Evolutionary conservation across 1,140 invertebrate genomes (phyloP).

Genomic region (Nylanderia fulva): DNA sequence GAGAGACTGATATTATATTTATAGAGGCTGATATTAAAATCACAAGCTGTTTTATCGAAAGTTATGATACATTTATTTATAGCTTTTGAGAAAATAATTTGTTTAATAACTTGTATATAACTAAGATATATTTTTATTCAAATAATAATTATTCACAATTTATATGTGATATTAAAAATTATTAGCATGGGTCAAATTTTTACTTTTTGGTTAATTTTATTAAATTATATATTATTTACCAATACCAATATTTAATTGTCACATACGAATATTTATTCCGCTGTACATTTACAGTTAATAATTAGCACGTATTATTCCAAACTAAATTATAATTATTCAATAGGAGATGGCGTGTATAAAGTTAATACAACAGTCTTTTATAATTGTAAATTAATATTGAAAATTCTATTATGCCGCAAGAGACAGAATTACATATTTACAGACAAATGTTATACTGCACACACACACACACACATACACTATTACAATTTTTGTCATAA

Average conservation of each 20-base stretch:
- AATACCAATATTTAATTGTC: slow-evolving; percentile 26
- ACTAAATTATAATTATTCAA: slow-evolving; percentile 41
- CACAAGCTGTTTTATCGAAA: not conserved
- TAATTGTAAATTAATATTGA: slow-evolving; percentile 22
- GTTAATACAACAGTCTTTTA: slow-evolving; percentile 34
- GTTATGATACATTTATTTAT: not conserved
- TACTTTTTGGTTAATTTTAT: slow-evolving; percentile 25
- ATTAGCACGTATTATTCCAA: slow-evolving; percentile 29
- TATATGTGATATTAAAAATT: not conserved
- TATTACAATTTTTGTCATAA: slow-evolving; percentile 4
- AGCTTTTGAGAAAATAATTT: too few species aligned
- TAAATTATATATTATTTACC: slow-evolving; percentile 31
- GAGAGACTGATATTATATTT: not conserved
- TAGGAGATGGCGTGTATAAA: not conserved
- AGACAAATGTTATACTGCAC: not conserved
- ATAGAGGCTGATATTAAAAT: not conserved
- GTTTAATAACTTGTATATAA: too few species aligned
- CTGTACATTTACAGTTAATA: not conserved
- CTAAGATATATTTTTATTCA: too few species aligned
- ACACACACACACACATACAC: too few species aligned
- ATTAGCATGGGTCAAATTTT: not conserved
- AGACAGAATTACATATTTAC: not conserved
- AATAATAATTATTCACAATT: not conserved
- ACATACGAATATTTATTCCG: not conserved
- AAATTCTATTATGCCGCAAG: slow-evolving; percentile 20